Evolutionary conservation across 92 coral and sea anemone species (phyloP).

Genomic region (Palythoa caribaeorum): DNA sequence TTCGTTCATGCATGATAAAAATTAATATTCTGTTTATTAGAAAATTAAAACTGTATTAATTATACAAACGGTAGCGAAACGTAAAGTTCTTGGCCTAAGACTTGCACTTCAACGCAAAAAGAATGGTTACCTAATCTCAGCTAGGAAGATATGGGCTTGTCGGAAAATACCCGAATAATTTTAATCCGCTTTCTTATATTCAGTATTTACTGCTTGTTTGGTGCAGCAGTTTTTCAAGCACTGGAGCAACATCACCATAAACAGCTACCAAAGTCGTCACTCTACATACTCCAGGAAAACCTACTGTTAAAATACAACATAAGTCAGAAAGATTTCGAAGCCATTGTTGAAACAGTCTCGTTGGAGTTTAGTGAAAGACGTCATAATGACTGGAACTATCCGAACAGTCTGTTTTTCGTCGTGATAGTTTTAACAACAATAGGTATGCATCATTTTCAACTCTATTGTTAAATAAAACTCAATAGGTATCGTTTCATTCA

Average conservation of each 20-base stretch:
- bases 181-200: conserved; percentile 20
- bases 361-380: background rate
- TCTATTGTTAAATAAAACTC: background rate
- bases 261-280: background rate
- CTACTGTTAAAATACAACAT: conserved; percentile 15
- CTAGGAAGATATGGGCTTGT: background rate
- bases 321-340: conserved; percentile 2
- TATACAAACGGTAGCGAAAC: too few relatives aligned
- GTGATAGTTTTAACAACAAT: conserved; percentile 26
- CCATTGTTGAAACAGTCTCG: conserved; percentile 5
- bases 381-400: conserved; percentile 25
- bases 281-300: conserved; percentile 5
- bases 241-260: background rate
- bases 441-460: background rate
- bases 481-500: background rate
- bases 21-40: too few relatives aligned
- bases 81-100: too few relatives aligned
- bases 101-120: too few relatives aligned
- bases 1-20: too few relatives aligned
- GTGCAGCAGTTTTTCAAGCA: conserved; percentile 34
- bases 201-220: conserved; percentile 29
- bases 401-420: conserved; percentile 38
- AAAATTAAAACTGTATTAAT: too few relatives aligned
- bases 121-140: background rate
- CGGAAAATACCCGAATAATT: conserved; percentile 4